Percentiles rank a stretch among this genome's conserved stretches.
Conservation (phyloP, 2,113 vertebrate genomes). For the Clarias gariepinus region DNA sequence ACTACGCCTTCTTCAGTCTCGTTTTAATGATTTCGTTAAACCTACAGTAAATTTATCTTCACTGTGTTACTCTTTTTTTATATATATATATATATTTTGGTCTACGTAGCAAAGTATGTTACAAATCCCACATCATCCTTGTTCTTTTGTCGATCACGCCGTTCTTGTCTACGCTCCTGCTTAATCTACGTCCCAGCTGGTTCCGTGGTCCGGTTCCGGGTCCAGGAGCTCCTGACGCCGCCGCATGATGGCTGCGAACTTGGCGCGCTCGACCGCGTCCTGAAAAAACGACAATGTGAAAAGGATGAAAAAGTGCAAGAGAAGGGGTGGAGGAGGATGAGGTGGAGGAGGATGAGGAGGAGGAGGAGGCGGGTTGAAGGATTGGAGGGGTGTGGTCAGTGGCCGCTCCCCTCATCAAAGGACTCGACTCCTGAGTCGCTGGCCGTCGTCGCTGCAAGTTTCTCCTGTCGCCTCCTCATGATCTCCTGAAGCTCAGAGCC, state of each 20-base stretch:
- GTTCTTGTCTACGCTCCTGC: neutral
- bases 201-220: conserved; percentile 60
- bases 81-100: conserved; percentile 2
- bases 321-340: neutral
- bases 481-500: conserved; percentile 93
- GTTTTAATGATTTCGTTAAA: conserved; percentile 2
- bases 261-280: conserved; percentile 74
- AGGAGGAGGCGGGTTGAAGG: neutral
- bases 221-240: conserved; percentile 68
- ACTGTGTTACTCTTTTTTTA: neutral
- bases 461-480: conserved; percentile 94
- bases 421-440: conserved; percentile 94
- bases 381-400: conserved; percentile 69
- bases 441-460: conserved; percentile 80
- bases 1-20: neutral
- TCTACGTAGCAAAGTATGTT: conserved; percentile 12
- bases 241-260: conserved; percentile 71
- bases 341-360: neutral
- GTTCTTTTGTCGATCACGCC: neutral
- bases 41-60: neutral
- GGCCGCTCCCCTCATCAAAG: conserved; percentile 89
- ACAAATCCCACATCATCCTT: conserved; percentile 3
- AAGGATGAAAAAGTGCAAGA: conserved; percentile 25
- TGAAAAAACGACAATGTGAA: conserved; percentile 65
- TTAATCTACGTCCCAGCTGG: conserved; percentile 34